Base-by-base conservation (phyloP, 2,113 vertebrate species). In the Tenebrosternarchus preto region DNA sequence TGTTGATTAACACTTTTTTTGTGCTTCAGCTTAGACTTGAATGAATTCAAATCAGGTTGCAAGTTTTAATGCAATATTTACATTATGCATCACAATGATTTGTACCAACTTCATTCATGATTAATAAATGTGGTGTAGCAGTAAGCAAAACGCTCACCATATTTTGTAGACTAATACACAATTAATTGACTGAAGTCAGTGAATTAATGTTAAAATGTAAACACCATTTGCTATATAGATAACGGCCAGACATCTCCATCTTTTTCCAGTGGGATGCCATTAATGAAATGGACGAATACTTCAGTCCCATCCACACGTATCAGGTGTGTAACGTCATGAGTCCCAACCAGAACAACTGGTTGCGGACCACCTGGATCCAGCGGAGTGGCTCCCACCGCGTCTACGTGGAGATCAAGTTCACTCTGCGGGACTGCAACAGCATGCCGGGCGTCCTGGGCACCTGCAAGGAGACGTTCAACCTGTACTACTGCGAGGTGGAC, bases 401-500 rank as follows among this genome's bases (percentile, higher is more conserved):
- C 82, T 99, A 99, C 0, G 95, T 96, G 0, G 97, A 99, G 93
- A 94, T 99, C 84, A 98, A 97, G 81, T 99, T 99, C 90, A 99
- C 97, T 0, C 91, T 99, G 25, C 90, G 97, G 4, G 97, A 99
- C 89, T 99, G 97, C 56, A 99, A 98, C 92, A 99, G 97, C 91
- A 99, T 99, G 95, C 97, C 97, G 0, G 96, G 97, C 0, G 97
- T 98, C 2, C 91, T 96, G 84, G 96, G 96, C 66, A 99, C 97
- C 84, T 99, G 97, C 93, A 99, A 99, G 90, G 97, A 99, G 89
- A 99, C 97, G 22, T 99, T 99, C 91, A 99, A 98, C 90, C 93
- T 99, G 73, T 96, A 96, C 90, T 98, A 98, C 92, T 92, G 95
- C 63, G 96, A 99, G 86, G 96, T 95, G 0, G 97, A 99, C 92